phyloP scores from a whole-genome alignment of 2,797 vertebrate genomes.

The Mus spretus region DNA sequence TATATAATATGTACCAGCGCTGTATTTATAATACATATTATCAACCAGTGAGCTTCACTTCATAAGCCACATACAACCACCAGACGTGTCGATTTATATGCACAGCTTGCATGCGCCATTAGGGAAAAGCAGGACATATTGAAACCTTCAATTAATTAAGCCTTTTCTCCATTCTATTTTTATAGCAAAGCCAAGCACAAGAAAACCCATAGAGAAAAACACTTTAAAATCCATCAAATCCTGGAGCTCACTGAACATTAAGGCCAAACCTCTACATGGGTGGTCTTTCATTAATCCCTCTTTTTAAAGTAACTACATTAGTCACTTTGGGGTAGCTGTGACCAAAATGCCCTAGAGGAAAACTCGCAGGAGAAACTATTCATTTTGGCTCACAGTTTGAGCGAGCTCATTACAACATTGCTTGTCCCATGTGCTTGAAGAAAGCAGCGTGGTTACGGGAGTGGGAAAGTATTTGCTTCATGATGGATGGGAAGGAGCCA shows the following conservation, averaged over 20 bases:
- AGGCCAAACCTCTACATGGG: slow-evolving; percentile 34
- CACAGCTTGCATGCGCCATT: slow-evolving; percentile 60
- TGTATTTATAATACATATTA: slow-evolving; percentile 54
- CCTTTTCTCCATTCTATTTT: slow-evolving; percentile 62
- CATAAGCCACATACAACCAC: slow-evolving; percentile 51
- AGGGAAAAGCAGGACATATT: slow-evolving; percentile 65
- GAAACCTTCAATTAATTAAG: slow-evolving; percentile 81
- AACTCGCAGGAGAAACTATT: background rate
- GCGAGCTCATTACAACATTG: too few species aligned
- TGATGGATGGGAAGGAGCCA: background rate
- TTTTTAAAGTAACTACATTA: background rate
- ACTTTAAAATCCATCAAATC: slow-evolving; percentile 71
- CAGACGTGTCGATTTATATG: slow-evolving; percentile 37
- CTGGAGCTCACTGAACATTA: slow-evolving; percentile 34
- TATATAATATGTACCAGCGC: slow-evolving; percentile 28
- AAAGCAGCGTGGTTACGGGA: background rate
- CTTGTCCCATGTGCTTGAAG: background rate
- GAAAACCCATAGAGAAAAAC: slow-evolving; percentile 43
- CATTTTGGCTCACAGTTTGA: background rate
- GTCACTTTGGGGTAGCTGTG: background rate
- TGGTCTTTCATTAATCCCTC: background rate
- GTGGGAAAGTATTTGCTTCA: background rate
- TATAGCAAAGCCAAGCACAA: slow-evolving; percentile 58
- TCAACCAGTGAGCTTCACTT: slow-evolving; percentile 64
- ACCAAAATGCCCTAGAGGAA: background rate